Conservation (phyloP, 2,888 invertebrate genomes). For the Habrosyne pyritoides region DNA sequence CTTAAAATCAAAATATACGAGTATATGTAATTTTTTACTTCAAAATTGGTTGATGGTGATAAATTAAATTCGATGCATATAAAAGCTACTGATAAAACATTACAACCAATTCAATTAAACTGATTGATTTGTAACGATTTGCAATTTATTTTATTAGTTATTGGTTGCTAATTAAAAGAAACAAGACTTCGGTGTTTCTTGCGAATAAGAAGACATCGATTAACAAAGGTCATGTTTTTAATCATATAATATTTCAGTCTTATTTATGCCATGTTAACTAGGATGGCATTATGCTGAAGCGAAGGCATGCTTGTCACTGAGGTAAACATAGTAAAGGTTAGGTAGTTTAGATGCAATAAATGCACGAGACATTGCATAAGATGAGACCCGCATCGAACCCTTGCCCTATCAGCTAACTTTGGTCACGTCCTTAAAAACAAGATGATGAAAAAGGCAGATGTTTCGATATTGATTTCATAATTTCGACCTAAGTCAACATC, state of each 20-base stretch:
- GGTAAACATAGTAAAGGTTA: slow-evolving; percentile 73
- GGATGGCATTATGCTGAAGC: slow-evolving; percentile 30
- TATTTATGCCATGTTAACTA: slow-evolving; percentile 12
- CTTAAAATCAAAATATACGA: too few species aligned
- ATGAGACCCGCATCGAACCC: slow-evolving; percentile 42
- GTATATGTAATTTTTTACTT: too few species aligned
- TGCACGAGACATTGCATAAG: slow-evolving; percentile 65
- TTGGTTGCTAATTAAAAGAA: neutral
- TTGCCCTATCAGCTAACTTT: slow-evolving; percentile 59
- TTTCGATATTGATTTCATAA: slow-evolving; percentile 19
- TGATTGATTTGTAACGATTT: neutral
- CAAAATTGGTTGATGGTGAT: too few species aligned
- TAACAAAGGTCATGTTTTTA: neutral
- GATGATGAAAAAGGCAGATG: slow-evolving; percentile 25
- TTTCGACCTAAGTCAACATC: too few species aligned
- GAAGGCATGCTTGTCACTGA: slow-evolving; percentile 57
- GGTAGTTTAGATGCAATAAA: slow-evolving; percentile 67
- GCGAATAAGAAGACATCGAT: neutral
- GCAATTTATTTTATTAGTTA: neutral
- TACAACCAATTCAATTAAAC: neutral
- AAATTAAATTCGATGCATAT: too few species aligned
- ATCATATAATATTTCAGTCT: neutral
- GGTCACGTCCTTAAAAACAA: slow-evolving; percentile 43
- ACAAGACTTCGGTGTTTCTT: neutral
- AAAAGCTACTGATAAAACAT: neutral